These are phyloP conservation scores for Zaprionus davidi DNA, from an alignment of 1,140 invertebrate species.

Conservation along the genomic window DNA sequence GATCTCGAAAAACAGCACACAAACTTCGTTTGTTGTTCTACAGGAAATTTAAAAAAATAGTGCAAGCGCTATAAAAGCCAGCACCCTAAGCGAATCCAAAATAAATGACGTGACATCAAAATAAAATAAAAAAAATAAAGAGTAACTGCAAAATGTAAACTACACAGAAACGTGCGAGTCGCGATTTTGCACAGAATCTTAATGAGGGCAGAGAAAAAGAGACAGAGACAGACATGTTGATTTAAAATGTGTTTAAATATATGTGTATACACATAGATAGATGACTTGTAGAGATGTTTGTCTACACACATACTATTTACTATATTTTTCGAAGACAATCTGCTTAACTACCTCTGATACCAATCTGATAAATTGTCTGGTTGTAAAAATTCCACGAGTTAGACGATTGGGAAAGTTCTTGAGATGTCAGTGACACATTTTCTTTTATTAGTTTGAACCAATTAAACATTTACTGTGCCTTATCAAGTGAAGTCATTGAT, in stretches of 20 bases:
- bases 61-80: constrained; percentile 47
- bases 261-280: neutral
- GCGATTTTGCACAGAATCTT: constrained; percentile 69
- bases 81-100: constrained; percentile 44
- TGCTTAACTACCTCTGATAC: neutral
- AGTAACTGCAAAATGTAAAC: constrained; percentile 63
- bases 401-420: constrained; percentile 13
- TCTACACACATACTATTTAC: neutral
- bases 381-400: neutral
- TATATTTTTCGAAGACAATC: neutral
- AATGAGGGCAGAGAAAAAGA: constrained; percentile 41
- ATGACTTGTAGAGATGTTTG: neutral
- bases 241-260: constrained; percentile 5
- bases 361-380: neutral
- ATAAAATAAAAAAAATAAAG: constrained; percentile 51
- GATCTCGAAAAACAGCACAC: constrained; percentile 31
- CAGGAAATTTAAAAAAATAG: constrained; percentile 54
- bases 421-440: neutral
- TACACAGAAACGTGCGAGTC: constrained; percentile 65
- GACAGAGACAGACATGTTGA: constrained; percentile 4
- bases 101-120: constrained; percentile 67
- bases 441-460: neutral
- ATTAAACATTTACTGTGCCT: neutral
- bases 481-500: constrained; percentile 25
- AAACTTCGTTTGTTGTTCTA: constrained; percentile 51